Evolutionary conservation across 2,113 vertebrate species (phyloP).

Genomic region (Morone saxatilis): DNA sequence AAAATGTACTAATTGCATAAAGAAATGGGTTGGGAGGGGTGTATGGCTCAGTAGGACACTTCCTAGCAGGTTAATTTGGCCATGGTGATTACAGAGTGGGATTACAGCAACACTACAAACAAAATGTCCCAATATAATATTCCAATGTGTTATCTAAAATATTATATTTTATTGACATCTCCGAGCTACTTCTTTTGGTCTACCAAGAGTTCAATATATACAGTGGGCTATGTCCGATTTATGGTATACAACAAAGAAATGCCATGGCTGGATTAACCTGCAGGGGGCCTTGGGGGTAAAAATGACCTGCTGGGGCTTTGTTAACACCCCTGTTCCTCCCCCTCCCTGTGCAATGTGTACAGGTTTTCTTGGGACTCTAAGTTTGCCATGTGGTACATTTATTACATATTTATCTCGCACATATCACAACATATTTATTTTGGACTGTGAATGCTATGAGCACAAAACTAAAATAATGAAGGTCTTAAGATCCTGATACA

Average conservation of each 20-base stretch:
- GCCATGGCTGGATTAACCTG: slow-evolving; percentile 2
- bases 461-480: not conserved
- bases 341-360: not conserved
- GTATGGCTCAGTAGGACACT: not conserved
- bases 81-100: not conserved
- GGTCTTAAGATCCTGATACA: too few species aligned
- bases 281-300: not conserved
- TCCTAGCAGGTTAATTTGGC: not conserved
- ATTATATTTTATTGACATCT: not conserved
- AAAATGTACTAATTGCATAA: not conserved
- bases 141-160: not conserved
- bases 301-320: not conserved
- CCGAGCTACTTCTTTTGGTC: not conserved
- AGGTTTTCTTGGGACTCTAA: not conserved
- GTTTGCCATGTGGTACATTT: not conserved
- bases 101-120: not conserved
- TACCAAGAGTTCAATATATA: not conserved
- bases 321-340: not conserved
- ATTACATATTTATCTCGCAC: too few species aligned
- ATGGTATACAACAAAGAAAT: not conserved
- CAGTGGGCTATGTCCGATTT: not conserved
- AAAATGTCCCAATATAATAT: not conserved
- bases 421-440: too few species aligned
- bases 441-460: not conserved
- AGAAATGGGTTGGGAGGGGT: not conserved